Conservation (phyloP, 1,140 invertebrate species). For the Copidosoma floridanum region DNA sequence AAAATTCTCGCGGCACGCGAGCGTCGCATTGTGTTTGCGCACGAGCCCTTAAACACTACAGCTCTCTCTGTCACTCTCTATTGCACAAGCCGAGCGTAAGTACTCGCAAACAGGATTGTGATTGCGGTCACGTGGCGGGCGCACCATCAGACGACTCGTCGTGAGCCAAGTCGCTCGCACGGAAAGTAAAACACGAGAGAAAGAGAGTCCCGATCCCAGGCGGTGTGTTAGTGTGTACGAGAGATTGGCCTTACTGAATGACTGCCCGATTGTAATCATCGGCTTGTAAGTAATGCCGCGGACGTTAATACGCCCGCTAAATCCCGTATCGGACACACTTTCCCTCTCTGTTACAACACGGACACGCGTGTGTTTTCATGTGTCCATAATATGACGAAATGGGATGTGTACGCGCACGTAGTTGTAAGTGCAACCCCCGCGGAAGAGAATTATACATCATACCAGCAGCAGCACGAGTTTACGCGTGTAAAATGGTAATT, state of each 20-base stretch:
- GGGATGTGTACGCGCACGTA: no score
- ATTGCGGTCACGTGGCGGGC: slow-evolving; percentile 57
- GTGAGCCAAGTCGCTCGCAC: slow-evolving; percentile 38
- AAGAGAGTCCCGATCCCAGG: not conserved
- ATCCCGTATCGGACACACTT: not conserved
- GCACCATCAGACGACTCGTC: slow-evolving; percentile 7
- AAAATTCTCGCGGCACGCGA: not conserved
- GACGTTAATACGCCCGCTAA: slow-evolving; percentile 18
- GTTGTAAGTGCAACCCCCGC: no score
- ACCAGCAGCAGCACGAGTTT: no score
- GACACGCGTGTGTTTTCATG: no score
- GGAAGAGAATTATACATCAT: no score
- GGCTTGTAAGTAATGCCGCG: slow-evolving; percentile 52
- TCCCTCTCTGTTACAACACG: no score
- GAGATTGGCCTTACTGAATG: slow-evolving; percentile 53
- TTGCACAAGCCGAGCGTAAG: slow-evolving; percentile 41
- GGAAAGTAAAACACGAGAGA: slow-evolving; percentile 49
- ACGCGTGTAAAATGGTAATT: no score
- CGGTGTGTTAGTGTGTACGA: slow-evolving; percentile 29
- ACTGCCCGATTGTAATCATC: slow-evolving; percentile 55
- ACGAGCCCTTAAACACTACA: slow-evolving; percentile 43
- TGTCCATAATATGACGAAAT: no score
- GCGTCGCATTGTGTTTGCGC: slow-evolving; percentile 22
- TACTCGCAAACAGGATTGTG: slow-evolving; percentile 49
- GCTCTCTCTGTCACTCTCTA: no score